Base-by-base conservation (phyloP, 2,797 vertebrate species). In the Urophycis tenuis region DNA sequence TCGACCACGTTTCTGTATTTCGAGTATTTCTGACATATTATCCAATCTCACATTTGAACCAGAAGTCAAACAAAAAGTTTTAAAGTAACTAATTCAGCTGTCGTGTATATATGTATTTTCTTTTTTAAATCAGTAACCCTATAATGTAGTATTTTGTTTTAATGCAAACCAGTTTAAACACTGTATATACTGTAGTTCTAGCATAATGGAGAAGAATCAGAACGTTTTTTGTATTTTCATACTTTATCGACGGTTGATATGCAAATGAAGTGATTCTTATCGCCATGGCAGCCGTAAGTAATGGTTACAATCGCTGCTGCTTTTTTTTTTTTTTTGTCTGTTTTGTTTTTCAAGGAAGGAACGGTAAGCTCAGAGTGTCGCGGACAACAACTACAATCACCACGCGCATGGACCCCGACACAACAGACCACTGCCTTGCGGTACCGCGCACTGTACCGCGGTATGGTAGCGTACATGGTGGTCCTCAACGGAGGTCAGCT, bases 281-380 rank as follows among this genome's bases (percentile, higher is more conserved):
- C 79, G 77, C 82, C 77, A 77, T 79, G 81, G 80, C 79, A 78
- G 85, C 85, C 85, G 81, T 69, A 75, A 70, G 76, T 81, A 74
- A 83, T 83, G 81, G 84, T 74, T 79, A 81, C 83, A 74, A 75
- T 86, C 82, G 86, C 88, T 83, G 87, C 81, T 71, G 83, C 86
- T 33, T 83, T 31, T 79, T 64, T 25, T 71, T 17, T 49, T 29
- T 75, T 31, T 39, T 34, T 22, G 33, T 71, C 64, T 72, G n/a
- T 29, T 67, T 67, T 67, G 10, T 29, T 67, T 67, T 73, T 45
- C 17, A 75, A 79, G 83, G 78, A 85, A 72, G 87, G 84, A 87
- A 88, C 86, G 86, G 88, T 89, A 89, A 89, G 90, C 89, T 87
- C 29, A 86, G 90, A 88, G 89, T 86, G 88, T 88, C 88, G 89